Evolutionary conservation across 1,140 invertebrate species (phyloP), one percentile per base, ranked within the genome.

Genomic region (Micrasema minimum): DNA sequence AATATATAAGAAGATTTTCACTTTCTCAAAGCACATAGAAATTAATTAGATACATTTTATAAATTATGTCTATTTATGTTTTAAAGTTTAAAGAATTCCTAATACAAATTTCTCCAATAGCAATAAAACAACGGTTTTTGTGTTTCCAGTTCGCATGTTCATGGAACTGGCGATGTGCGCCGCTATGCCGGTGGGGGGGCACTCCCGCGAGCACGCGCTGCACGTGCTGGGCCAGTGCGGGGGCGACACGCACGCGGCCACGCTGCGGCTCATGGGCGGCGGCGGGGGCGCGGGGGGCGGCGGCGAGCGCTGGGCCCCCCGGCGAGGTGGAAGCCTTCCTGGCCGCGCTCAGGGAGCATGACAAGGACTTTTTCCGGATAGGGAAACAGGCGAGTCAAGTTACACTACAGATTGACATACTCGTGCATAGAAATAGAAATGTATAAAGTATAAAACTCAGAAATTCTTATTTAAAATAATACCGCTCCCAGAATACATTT

Each of bases 141-240:
- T n/a, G n/a, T n/a, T n/a, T n/a, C n/a, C n/a, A 93, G 91, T 93
- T 76, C 89, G 92, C 76, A 92, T 92, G 89, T 95, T 93, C 83
- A 89, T 97, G 83, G 94, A 97, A 79, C 91, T 99, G 78, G 94
- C 96, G 20, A 96, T 94, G 85, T 96, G 94, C 79, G 93, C 94
- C 59, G 93, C 93, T 66, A 90, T 96, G 73, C 93, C 93, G 31
- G 93, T 94, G 65, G 94, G 93, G 73, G 96, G 95, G 66, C 90
- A 93, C 79, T 97, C 97, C 82, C 94, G 96, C 78, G 97, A 99
- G 83, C 94, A 95, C 79, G 96, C 96, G 69, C 87, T 98, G 72
- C 94, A 98, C 81, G 86, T 97, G 45, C 84, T 99, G 69, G 90
- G 94, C 74, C 89, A 95, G 82, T 92, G 90, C 77, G 88, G 90